These are phyloP conservation scores for Drosophila parabipectinata DNA, from an alignment of 1,140 invertebrate genomes.

Conservation along the genomic window DNA sequence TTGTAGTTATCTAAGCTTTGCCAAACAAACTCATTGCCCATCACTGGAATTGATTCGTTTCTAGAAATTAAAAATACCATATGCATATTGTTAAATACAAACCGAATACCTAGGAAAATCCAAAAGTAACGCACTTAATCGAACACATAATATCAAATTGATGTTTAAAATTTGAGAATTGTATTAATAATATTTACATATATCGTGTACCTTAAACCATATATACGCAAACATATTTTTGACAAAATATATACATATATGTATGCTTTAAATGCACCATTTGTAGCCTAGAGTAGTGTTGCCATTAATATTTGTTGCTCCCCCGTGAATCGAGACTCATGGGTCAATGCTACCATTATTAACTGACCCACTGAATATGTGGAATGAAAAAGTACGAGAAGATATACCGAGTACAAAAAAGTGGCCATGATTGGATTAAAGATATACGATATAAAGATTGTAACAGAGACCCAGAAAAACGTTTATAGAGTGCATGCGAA, in stretches of 20 bases:
- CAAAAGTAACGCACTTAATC: conserved; percentile 49
- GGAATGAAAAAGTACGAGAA: neutral
- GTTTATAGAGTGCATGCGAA: conserved; percentile 25
- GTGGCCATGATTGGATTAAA: conserved; percentile 6
- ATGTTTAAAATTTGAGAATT: conserved; percentile 58
- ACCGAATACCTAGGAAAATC: conserved; percentile 3
- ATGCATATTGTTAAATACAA: conserved; percentile 54
- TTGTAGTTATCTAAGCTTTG: conserved; percentile 57
- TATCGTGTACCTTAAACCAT: conserved; percentile 67
- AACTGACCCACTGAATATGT: neutral
- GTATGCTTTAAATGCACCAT: conserved; percentile 29
- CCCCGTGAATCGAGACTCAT: neutral
- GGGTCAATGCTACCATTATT: neutral
- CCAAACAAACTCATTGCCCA: conserved; percentile 23
- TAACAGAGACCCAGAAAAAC: neutral
- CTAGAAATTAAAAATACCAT: conserved; percentile 4
- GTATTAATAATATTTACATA: conserved; percentile 45
- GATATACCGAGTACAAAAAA: conserved; percentile 7
- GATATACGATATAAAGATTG: conserved; percentile 7
- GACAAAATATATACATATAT: conserved; percentile 18
- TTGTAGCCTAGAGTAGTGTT: conserved; percentile 51
- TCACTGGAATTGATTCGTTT: conserved; percentile 20
- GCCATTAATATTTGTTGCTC: conserved; percentile 25
- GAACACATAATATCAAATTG: conserved; percentile 53
- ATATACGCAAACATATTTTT: conserved; percentile 53